Evolutionary conservation across 53 echinoderm and acorn worm genomes (phyloP).

Genomic region (Glandiceps talaboti): DNA sequence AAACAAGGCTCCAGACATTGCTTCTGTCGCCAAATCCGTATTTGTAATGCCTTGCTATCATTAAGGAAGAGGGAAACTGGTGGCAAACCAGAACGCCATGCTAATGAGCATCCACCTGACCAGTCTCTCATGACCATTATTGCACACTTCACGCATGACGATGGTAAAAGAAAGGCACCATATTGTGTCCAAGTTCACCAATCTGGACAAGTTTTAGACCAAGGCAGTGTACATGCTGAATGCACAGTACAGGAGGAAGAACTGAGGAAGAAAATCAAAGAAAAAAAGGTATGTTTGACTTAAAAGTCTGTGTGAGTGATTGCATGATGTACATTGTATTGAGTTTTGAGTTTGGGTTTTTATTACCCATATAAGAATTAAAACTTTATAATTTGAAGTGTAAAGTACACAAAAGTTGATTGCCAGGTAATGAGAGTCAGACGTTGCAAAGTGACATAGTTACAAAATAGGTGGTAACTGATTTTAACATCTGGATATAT

Average conservation of each 20-base stretch:
- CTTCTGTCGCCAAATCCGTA: background rate
- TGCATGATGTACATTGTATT: too few relatives aligned
- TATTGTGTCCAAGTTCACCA: background rate
- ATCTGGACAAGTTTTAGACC: background rate
- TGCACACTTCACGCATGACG: background rate
- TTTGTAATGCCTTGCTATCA: background rate
- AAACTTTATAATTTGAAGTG: too few relatives aligned
- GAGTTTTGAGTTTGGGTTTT: too few relatives aligned
- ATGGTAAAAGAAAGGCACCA: background rate
- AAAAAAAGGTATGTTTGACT: too few relatives aligned
- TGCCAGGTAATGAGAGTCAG: too few relatives aligned
- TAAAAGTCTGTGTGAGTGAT: too few relatives aligned
- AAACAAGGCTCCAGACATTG: background rate
- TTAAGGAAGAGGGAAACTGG: background rate
- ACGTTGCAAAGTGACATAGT: too few relatives aligned
- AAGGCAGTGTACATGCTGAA: background rate
- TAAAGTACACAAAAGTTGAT: too few relatives aligned
- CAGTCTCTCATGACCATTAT: background rate
- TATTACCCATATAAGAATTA: too few relatives aligned
- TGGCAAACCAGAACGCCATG: background rate
- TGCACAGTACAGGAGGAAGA: background rate
- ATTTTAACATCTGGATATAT: too few relatives aligned
- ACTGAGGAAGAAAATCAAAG: background rate
- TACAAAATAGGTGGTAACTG: too few relatives aligned
- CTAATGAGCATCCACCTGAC: background rate